Percentiles rank a stretch among this genome's conserved stretches.
These are phyloP conservation scores for Tetraneura akinire DNA, from an alignment of 1,140 invertebrate genomes.

Conservation along the genomic window DNA sequence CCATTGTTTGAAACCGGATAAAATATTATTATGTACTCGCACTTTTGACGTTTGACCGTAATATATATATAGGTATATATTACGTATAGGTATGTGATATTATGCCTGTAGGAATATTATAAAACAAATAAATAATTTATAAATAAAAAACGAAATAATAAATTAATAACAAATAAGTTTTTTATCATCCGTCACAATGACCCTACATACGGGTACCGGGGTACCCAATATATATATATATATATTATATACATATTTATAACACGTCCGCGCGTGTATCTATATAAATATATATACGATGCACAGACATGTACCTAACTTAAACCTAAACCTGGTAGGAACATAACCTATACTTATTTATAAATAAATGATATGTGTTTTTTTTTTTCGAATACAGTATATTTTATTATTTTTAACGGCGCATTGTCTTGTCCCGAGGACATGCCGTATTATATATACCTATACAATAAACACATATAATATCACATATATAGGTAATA, in stretches of 20 bases:
- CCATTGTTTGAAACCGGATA: too few relatives aligned
- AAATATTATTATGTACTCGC: too few relatives aligned
- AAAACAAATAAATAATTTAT: conserved; percentile 9
- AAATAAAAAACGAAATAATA: not conserved
- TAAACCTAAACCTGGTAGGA: too few relatives aligned
- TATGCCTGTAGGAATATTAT: too few relatives aligned
- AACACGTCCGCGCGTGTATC: not conserved
- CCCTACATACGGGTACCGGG: not conserved
- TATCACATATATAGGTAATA: too few relatives aligned
- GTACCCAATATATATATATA: not conserved
- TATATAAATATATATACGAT: not conserved
- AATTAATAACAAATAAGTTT: conserved; percentile 9
- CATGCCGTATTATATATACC: too few relatives aligned
- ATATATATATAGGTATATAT: too few relatives aligned
- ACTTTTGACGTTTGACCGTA: too few relatives aligned
- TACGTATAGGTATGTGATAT: too few relatives aligned
- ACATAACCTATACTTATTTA: not conserved
- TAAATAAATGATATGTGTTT: not conserved
- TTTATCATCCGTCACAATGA: not conserved
- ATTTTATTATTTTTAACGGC: not conserved
- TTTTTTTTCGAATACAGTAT: conserved; percentile 12
- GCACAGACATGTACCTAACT: too few relatives aligned
- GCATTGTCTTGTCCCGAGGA: not conserved
- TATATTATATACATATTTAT: not conserved
- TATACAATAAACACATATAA: too few relatives aligned